Base-by-base conservation (phyloP, 64 coral and sea anemone species). In the Trachythela sp. region DNA sequence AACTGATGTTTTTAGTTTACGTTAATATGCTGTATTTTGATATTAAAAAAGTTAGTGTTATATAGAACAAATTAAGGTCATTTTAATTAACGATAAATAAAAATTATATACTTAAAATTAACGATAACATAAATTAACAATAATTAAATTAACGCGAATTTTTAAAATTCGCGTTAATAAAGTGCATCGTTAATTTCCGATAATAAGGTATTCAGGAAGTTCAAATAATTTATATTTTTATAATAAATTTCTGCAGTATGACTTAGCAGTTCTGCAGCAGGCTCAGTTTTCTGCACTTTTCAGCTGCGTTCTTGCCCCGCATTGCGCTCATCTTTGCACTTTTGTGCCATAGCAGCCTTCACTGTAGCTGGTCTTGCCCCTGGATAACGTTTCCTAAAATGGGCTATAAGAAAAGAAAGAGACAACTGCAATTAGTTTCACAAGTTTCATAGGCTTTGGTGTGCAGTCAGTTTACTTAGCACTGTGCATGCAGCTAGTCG, bases 281-380 rank as follows among this genome's bases (percentile, higher is more conserved):
- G 2, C 68, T 22, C 24, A 35, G n/a, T 80, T 37, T 11, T 80
- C 75, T 37, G 75, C 75, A 37, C 14, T 37, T 39, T 80, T 80
- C n/a, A n/a, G n/a, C 37, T 22, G 30, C 34, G 27, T 80, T 35
- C 37, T 80, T 37, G 8, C 34, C 18, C 35, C 75, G 75, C 75
- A 80, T 36, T 80, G 9, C 30, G 30, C 75, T 80, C 75, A 36
- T 80, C 75, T 18, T 80, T 80, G 75, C 75, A 80, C 32, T 80
- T 80, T 80, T 80, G 75, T 35, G 75, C 75, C 75, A 80, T 35
- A 22, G 75, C 75, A 30, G 75, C 75, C 30, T 80, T 80, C 2
- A 80, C 75, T 37, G 75, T 36, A 0, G 75, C 2, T 72, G 68
- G 34, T 36, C 27, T 34, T 4, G 75, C 75, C 20, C 30, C 30